Evolutionary conservation across 2,113 vertebrate genomes (phyloP).

Genomic region (Bubo bubo): DNA sequence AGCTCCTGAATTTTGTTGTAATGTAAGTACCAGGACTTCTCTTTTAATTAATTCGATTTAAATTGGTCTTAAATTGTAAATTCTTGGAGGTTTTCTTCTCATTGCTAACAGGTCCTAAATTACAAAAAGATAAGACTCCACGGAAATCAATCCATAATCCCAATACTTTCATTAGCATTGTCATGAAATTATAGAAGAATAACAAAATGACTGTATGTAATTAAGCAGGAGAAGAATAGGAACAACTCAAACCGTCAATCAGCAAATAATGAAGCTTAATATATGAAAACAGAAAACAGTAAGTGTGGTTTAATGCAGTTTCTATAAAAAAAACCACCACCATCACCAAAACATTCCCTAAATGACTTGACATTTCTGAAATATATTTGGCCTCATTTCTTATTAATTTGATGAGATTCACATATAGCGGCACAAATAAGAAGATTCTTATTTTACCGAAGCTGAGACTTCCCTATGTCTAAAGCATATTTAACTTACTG

Average conservation of each 20-base stretch:
- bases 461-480: background rate
- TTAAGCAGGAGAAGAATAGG: conserved; percentile 67
- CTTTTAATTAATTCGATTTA: conserved; percentile 74
- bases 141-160: conserved; percentile 65
- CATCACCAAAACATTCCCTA: conserved; percentile 10
- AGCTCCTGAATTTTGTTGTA: conserved; percentile 28
- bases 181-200: conserved; percentile 69
- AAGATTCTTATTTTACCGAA: conserved; percentile 68
- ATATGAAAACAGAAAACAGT: conserved; percentile 39
- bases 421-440: conserved; percentile 58
- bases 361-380: conserved; percentile 65
- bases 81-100: conserved; percentile 45
- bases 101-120: conserved; percentile 71
- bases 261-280: conserved; percentile 67
- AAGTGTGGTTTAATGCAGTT: conserved; percentile 18
- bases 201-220: conserved; percentile 68
- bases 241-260: conserved; percentile 55
- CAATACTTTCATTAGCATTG: conserved; percentile 67
- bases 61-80: conserved; percentile 72
- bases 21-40: conserved; percentile 51
- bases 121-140: conserved; percentile 57
- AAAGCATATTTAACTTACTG: background rate
- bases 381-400: conserved; percentile 65
- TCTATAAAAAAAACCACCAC: background rate
- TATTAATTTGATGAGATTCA: conserved; percentile 75